phyloP scores from a whole-genome alignment of 2,797 vertebrate genomes.

The Ambastaia sidthimunki region DNA sequence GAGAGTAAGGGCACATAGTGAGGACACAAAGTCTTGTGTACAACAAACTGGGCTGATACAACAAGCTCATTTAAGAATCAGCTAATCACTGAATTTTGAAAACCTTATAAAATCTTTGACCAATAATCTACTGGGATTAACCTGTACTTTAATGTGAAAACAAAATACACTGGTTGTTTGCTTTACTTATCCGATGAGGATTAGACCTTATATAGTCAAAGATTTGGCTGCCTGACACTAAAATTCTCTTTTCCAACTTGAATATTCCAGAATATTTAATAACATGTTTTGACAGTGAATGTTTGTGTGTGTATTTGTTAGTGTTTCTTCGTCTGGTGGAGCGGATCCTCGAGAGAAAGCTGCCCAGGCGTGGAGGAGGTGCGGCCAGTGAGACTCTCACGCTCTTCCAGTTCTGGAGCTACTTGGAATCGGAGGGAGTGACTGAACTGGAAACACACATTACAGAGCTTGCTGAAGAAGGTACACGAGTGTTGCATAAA shows the following conservation, averaged over 20 bases:
- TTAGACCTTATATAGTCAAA: not conserved
- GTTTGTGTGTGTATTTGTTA: constrained; percentile 60
- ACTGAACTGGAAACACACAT: constrained; percentile 83
- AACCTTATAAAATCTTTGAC: too few relatives aligned
- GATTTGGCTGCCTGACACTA: not conserved
- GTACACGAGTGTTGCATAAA: constrained; percentile 67
- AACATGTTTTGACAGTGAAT: not conserved
- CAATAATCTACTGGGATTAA: too few relatives aligned
- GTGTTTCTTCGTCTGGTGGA: constrained; percentile 87
- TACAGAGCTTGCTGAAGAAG: constrained; percentile 89
- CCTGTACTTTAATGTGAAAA: too few relatives aligned
- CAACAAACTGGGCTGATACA: too few relatives aligned
- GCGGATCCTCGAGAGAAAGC: constrained; percentile 82
- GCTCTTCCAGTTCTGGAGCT: constrained; percentile 92
- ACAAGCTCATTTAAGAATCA: too few relatives aligned
- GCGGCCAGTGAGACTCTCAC: constrained; percentile 80
- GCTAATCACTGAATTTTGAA: too few relatives aligned
- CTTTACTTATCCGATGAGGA: not conserved
- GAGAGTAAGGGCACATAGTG: too few relatives aligned
- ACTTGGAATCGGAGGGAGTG: constrained; percentile 81
- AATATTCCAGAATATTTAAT: not conserved
- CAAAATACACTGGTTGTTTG: not conserved
- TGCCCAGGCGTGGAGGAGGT: constrained; percentile 79
- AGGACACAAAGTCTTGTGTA: too few relatives aligned
- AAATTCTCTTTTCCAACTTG: not conserved